Conservation (phyloP, 2,888 invertebrate genomes). For the Argyresthia goedartella region DNA sequence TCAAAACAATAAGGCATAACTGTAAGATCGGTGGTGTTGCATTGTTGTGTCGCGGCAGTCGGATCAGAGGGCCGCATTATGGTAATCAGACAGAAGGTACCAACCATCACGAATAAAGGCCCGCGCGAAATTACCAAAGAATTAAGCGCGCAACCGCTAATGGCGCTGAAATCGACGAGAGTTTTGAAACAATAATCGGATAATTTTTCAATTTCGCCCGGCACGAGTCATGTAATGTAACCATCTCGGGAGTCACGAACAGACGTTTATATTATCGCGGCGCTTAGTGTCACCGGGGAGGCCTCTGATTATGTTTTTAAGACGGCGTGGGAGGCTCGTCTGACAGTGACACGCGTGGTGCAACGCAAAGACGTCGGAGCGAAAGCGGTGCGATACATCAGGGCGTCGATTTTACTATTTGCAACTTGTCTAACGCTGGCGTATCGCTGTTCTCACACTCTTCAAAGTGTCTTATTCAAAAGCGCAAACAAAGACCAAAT, state of each 20-base stretch:
- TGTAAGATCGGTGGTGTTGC: background rate
- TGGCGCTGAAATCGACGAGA: slow-evolving; percentile 29
- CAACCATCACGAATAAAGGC: background rate
- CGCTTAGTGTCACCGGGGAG: slow-evolving; percentile 1
- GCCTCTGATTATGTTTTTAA: slow-evolving; percentile 1
- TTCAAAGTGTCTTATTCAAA: no score
- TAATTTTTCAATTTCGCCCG: slow-evolving; percentile 37
- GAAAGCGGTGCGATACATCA: background rate
- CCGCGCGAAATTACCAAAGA: slow-evolving; percentile 25
- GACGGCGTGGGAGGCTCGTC: background rate
- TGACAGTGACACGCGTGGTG: background rate
- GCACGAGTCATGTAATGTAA: slow-evolving; percentile 38
- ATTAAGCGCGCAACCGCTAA: slow-evolving; percentile 27
- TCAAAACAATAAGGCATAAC: background rate
- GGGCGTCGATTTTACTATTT: no score
- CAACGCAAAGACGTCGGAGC: background rate
- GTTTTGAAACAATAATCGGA: slow-evolving; percentile 40
- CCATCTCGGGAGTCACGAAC: slow-evolving; percentile 32
- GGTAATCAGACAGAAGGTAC: background rate
- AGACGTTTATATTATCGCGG: slow-evolving; percentile 6
- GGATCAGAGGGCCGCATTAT: background rate
- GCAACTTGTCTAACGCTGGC: no score
- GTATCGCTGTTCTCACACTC: no score
- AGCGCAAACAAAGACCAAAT: no score
- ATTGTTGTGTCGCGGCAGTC: background rate